These are phyloP conservation scores for Siniperca chuatsi DNA, from an alignment of 2,113 vertebrate genomes.

Conservation along the genomic window DNA sequence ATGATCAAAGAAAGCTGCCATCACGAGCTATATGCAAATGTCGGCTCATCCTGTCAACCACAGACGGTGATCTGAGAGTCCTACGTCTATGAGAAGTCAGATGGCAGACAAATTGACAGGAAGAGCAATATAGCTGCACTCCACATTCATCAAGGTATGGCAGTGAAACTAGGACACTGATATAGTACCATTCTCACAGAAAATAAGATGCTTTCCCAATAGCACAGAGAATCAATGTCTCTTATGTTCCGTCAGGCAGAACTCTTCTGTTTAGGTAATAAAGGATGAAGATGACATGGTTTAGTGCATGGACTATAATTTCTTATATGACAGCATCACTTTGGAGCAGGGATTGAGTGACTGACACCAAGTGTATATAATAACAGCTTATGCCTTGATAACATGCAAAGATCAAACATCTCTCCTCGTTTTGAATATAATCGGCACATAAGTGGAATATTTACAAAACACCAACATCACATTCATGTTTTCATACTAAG, in stretches of 20 bases:
- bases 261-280: constrained; percentile 19
- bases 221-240: constrained; percentile 2
- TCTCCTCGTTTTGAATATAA: constrained; percentile 19
- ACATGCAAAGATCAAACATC: constrained; percentile 23
- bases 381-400: constrained; percentile 18
- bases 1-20: constrained; percentile 74
- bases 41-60: constrained; percentile 60
- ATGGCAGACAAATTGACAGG: constrained; percentile 58
- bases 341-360: not conserved
- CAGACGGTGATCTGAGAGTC: constrained; percentile 61
- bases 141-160: constrained; percentile 41
- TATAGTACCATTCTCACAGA: constrained; percentile 5
- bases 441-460: constrained; percentile 30
- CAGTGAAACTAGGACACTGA: constrained; percentile 39
- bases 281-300: constrained; percentile 21
- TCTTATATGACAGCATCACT: constrained; percentile 16
- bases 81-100: constrained; percentile 46
- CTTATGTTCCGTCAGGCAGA: constrained; percentile 27
- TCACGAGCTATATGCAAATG: constrained; percentile 76
- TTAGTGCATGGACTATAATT: not conserved
- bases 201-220: constrained; percentile 31
- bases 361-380: constrained; percentile 3
- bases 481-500: constrained; percentile 37
- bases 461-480: constrained; percentile 49
- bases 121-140: constrained; percentile 25